Percentiles rank a stretch among this genome's conserved stretches.
Evolutionary conservation across 2,888 invertebrate species (phyloP).

Genomic region (Cyclophora albipunctata): DNA sequence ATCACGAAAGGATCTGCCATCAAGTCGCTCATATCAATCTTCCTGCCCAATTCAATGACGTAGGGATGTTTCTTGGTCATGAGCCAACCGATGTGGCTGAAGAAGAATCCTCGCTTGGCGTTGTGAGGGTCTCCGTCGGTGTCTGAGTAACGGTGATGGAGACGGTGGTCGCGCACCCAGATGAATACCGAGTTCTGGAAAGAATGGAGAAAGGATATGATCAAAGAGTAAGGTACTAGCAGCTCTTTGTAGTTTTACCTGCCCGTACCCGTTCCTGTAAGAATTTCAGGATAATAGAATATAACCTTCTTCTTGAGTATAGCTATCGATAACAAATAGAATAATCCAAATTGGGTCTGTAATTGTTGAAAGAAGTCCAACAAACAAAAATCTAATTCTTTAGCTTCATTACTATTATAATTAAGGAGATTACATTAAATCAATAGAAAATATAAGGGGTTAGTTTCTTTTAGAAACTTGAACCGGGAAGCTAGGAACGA

Average conservation of each 20-base stretch:
- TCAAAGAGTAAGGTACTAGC: background rate
- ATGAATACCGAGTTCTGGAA: conserved; percentile 81
- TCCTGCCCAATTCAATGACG: conserved; percentile 78
- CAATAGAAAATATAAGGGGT: no score
- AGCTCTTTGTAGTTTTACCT: background rate
- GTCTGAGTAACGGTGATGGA: conserved; percentile 84
- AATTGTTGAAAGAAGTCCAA: no score
- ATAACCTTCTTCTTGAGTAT: background rate
- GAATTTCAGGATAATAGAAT: background rate
- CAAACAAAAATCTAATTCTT: no score
- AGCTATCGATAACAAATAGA: no score
- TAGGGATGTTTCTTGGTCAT: conserved; percentile 86
- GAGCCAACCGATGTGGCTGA: conserved; percentile 91
- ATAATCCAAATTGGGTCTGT: no score
- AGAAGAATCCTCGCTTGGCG: conserved; percentile 88
- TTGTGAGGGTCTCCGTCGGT: conserved; percentile 88
- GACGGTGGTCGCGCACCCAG: conserved; percentile 87
- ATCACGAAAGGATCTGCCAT: conserved; percentile 81
- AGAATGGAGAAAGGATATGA: background rate
- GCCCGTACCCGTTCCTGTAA: background rate
- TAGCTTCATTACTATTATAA: no score
- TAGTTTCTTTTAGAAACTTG: no score
- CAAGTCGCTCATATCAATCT: conserved; percentile 85
- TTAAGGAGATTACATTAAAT: no score
- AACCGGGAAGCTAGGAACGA: no score